Base-by-base conservation (phyloP, 2,797 vertebrate genomes). In the Clamator glandarius region DNA sequence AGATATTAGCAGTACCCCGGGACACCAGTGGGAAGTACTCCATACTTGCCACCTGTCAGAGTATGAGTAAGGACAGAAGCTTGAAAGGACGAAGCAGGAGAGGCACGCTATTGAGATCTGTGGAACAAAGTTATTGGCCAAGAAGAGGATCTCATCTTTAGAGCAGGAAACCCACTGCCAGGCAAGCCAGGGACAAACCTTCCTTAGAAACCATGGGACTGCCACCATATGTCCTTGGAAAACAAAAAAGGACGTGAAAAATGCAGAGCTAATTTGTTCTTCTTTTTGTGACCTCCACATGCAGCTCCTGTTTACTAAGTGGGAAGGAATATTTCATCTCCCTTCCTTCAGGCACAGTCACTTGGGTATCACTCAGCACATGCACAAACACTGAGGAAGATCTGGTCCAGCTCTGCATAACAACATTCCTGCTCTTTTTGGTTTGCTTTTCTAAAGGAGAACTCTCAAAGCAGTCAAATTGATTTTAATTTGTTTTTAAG, bases 401-500 rank as follows among this genome's bases (percentile, higher is more conserved):
- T 81, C 48, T 83, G 67, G 44, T 68, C 24, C 16, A 55, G 51
- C 33, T 62, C 59, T 62, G 69, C 42, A 15, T 15, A 86, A 72
- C 64, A 92, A 67, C 55, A 63, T 23, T 6, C 28, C 62, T 66
- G 29, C 24, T 67, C 20, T 39, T 89, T 91, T 41, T 63, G 44
- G 13, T 93, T 69, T 80, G 55, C 19, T 46, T 2, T 92, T 69
- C 33, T 67, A 44, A 44, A 93, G 77, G 12, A 94, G 31, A 92
- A 44, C n/a, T 81, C 74, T 74, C 77, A 84, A 77, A 90, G 68
- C 62, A 96, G 59, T 52, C 42, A 91, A 84, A 84, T 24, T 89
- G 7, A 52, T 62, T 86, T 86, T 35, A 81, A 92, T 82, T 62
- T 85, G 48, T 59, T 94, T 89, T 90, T 91, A 89, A 89, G 82